phyloP scores from a whole-genome alignment of 2,113 vertebrate species.

The Pelmatolapia mariae region DNA sequence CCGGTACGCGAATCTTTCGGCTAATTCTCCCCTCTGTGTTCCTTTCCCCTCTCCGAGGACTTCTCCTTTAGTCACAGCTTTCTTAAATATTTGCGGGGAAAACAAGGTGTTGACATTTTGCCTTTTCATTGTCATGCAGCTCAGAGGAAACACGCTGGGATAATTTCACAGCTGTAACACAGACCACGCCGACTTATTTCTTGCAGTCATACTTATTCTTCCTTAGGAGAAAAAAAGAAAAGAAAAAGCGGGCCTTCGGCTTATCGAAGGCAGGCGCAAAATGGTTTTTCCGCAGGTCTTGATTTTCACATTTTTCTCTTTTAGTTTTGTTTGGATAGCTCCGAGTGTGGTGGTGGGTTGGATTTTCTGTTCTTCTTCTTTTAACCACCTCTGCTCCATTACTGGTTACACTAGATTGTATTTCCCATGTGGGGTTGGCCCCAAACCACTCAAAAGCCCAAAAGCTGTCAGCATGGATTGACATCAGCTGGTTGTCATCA shows the following conservation, averaged over 20 bases:
- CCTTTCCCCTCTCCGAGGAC: neutral
- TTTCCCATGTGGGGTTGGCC: conserved; percentile 34
- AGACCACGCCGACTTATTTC: neutral
- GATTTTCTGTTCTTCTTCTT: neutral
- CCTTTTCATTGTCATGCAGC: conserved; percentile 6
- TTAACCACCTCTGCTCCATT: conserved; percentile 30
- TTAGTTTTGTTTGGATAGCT: neutral
- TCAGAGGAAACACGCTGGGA: neutral
- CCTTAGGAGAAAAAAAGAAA: neutral
- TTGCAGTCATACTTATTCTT: neutral
- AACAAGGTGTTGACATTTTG: conserved; percentile 43
- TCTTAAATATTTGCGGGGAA: conserved; percentile 23
- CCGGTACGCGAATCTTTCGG: conserved; percentile 23
- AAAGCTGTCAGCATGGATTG: conserved; percentile 55
- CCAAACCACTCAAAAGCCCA: conserved; percentile 53
- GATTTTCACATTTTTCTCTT: neutral
- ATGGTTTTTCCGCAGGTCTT: conserved; percentile 31
- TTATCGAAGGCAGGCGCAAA: neutral
- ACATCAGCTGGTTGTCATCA: conserved; percentile 43
- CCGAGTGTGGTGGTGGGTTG: neutral
- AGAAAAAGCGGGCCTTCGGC: neutral
- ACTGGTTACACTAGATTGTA: conserved; percentile 47
- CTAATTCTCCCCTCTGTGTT: conserved; percentile 14
- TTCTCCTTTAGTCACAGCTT: conserved; percentile 27
- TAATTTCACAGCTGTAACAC: conserved; percentile 34